phyloP scores from a whole-genome alignment of 64 coral and sea anemone genomes.

The Dendronephthya gigantea region DNA sequence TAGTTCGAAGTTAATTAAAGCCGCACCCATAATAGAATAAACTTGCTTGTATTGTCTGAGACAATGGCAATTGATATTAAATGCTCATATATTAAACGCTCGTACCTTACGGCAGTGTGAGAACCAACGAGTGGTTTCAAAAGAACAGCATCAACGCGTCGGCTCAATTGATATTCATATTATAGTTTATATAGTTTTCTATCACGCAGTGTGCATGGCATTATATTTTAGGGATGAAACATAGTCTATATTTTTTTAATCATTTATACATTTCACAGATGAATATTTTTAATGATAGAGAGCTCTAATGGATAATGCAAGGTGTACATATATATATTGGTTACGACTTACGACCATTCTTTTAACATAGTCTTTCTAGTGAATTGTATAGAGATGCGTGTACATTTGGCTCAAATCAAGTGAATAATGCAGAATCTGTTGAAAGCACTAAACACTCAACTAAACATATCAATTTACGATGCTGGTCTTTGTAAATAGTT shows the following conservation, averaged over 20 bases:
- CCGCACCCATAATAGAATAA: constrained; percentile 7
- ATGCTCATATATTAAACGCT: background rate
- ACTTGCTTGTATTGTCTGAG: background rate
- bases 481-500: background rate
- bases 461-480: background rate
- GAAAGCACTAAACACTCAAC: background rate
- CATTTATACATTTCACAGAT: background rate
- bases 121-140: background rate
- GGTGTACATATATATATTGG: too few relatives aligned
- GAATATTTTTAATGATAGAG: background rate
- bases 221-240: background rate
- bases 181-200: background rate
- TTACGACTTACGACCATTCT: too few relatives aligned
- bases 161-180: background rate
- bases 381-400: background rate
- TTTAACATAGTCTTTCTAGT: too few relatives aligned
- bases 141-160: background rate
- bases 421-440: background rate
- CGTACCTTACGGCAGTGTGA: background rate
- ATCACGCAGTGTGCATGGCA: background rate
- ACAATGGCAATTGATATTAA: constrained; percentile 23
- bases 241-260: background rate
- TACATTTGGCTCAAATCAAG: background rate
- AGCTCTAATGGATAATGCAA: too few relatives aligned
- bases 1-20: constrained; percentile 11